Evolutionary conservation across 1,140 invertebrate genomes (phyloP).

Genomic region (Dendrolimus kikuchii): DNA sequence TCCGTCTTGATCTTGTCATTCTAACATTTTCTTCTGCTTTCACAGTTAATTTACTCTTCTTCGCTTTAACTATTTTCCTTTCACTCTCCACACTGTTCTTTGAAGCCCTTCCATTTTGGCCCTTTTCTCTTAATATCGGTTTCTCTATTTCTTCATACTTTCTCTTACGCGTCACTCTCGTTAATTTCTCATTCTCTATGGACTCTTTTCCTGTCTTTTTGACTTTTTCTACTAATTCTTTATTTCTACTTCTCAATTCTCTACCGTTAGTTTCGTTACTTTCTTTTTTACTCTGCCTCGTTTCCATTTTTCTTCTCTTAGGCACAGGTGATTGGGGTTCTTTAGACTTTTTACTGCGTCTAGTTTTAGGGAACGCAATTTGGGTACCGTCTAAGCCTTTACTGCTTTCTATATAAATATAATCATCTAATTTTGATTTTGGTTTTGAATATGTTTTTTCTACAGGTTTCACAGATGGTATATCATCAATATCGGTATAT

Average conservation of each 20-base stretch:
- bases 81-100: slow-evolving; percentile 25
- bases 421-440: slow-evolving; percentile 58
- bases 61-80: slow-evolving; percentile 39
- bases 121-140: slow-evolving; percentile 53
- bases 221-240: slow-evolving; percentile 23
- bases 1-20: slow-evolving; percentile 48
- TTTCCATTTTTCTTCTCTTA: slow-evolving; percentile 34
- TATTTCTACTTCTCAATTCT: slow-evolving; percentile 14
- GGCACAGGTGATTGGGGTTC: slow-evolving; percentile 39
- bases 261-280: slow-evolving; percentile 24
- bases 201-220: slow-evolving; percentile 49
- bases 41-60: slow-evolving; percentile 22
- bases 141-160: slow-evolving; percentile 43
- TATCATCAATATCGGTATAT: slow-evolving; percentile 42
- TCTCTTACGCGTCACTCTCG: slow-evolving; percentile 40
- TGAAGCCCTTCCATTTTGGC: slow-evolving; percentile 43
- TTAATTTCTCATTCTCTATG: slow-evolving; percentile 57
- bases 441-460: slow-evolving; percentile 61
- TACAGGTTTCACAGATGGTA: slow-evolving; percentile 52
- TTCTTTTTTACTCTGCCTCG: slow-evolving; percentile 7
- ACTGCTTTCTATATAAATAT: slow-evolving; percentile 58
- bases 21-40: slow-evolving; percentile 29
- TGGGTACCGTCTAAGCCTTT: slow-evolving; percentile 52
- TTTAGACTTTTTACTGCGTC: slow-evolving; percentile 31
- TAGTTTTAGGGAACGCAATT: slow-evolving; percentile 52